These are phyloP conservation scores for Drosophila sp. DNA, from an alignment of 1,140 invertebrate genomes.

Conservation along the genomic window DNA sequence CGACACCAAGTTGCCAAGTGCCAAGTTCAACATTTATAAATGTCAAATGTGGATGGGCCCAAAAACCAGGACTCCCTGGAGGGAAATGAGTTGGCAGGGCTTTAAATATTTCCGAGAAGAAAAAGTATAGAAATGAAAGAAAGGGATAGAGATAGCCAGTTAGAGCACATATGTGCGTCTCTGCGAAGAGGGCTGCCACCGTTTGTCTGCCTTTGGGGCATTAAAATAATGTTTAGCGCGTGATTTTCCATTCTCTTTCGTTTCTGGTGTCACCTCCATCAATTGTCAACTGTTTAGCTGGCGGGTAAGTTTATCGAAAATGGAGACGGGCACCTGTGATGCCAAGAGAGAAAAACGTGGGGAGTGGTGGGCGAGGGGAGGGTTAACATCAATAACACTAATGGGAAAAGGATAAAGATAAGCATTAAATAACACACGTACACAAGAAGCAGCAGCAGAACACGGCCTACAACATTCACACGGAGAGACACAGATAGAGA, in stretches of 20 bases:
- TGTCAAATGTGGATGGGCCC: constrained; percentile 24
- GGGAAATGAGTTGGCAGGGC: constrained; percentile 44
- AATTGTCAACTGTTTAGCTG: constrained; percentile 72
- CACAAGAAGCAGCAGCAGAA: constrained; percentile 21
- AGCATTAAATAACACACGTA: constrained; percentile 82
- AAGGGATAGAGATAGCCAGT: constrained; percentile 3
- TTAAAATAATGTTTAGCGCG: constrained; percentile 79
- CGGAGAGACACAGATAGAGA: not conserved
- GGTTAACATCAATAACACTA: constrained; percentile 80
- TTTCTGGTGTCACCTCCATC: constrained; percentile 43
- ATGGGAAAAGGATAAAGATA: constrained; percentile 82
- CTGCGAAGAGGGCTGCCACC: constrained; percentile 10
- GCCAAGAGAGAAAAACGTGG: constrained; percentile 20
- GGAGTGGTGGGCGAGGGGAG: constrained; percentile 14
- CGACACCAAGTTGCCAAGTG: constrained; percentile 20
- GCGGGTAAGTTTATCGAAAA: constrained; percentile 66
- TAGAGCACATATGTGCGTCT: not conserved
- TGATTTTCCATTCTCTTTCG: constrained; percentile 59
- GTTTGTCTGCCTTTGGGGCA: constrained; percentile 59
- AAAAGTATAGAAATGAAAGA: not conserved
- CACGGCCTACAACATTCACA: constrained; percentile 26
- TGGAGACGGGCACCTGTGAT: constrained; percentile 26
- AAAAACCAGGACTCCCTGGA: constrained; percentile 37
- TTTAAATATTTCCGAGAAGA: constrained; percentile 59
- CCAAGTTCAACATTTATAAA: constrained; percentile 49